Evolutionary conservation across 2,888 invertebrate species (phyloP), one percentile per base, ranked within the genome.

Genomic region (Acrobasis repandana): DNA sequence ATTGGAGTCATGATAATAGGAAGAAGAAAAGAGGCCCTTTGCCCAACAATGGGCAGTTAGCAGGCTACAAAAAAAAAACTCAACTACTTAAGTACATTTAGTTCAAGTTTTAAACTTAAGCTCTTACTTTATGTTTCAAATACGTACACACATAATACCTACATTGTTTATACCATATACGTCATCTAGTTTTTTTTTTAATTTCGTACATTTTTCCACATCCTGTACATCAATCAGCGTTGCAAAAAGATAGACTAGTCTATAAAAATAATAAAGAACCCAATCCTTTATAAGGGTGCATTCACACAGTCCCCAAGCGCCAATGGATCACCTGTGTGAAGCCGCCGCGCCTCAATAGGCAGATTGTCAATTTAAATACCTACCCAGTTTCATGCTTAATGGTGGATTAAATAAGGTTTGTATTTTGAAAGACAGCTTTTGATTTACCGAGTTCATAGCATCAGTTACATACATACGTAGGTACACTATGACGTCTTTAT

Each of bases 251-350:
- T 82, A 79, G 74, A 77, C 72, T 70, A 70, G 67, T 74, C 82
- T 77, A 88, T 90, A 89, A 90, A 87, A 89, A 88, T 85, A 88
- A 88, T 86, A 89, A 86, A 80, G 75, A 69, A 76, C 74, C 82
- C 77, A 88, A 91, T 90, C 89, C 89, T 90, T 91, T 90, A 63
- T 85, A 83, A 86, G 84, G 86, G 86, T 72, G 80, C 73, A 74
- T 76, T 66, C 82, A 83, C 82, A 83, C 79, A 46, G 33, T 79
- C 86, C 85, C 88, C 56, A 36, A 86, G 77, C 86, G 71, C 68
- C 75, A 70, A 69, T 75, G 76, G 77, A 76, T 79, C 84, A 88
- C 87, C 87, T 88, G 85, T 74, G 75, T 82, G 83, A 72, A 43
- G 14, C 11, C 65, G 66, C 59, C 63, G 75, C 76, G 86, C 74